A percentile compares a stretch with the other conserved stretches of the same genome.
phyloP scores from a whole-genome alignment of 2,797 vertebrate species.

The Lepus oiostolus region DNA sequence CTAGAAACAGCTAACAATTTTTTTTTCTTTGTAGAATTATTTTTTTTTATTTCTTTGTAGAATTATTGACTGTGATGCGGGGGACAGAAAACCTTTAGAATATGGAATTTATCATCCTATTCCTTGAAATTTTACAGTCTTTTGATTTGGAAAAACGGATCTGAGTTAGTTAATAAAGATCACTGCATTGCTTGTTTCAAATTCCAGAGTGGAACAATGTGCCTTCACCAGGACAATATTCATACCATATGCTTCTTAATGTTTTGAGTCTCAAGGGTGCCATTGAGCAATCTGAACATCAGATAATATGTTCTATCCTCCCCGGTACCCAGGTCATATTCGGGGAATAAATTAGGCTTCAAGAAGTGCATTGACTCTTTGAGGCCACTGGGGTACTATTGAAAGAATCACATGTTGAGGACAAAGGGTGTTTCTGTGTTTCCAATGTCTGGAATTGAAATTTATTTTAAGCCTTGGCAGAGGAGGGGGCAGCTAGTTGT shows the following conservation, averaged over 20 bases:
- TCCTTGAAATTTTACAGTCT: slow-evolving; percentile 56
- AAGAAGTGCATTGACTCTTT: slow-evolving; percentile 68
- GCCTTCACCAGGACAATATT: slow-evolving; percentile 72
- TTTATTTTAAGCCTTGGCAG: slow-evolving; percentile 70
- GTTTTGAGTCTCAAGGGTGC: slow-evolving; percentile 72
- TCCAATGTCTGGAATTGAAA: slow-evolving; percentile 69
- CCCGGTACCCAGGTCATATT: slow-evolving; percentile 76
- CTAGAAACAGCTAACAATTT: neutral
- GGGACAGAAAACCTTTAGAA: slow-evolving; percentile 40
- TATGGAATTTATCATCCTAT: neutral
- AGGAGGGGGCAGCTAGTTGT: slow-evolving; percentile 46
- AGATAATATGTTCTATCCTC: slow-evolving; percentile 76
- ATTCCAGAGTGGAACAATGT: slow-evolving; percentile 77
- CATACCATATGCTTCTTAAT: slow-evolving; percentile 79
- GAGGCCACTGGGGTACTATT: slow-evolving; percentile 74
- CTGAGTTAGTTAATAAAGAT: slow-evolving; percentile 61
- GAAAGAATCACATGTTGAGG: slow-evolving; percentile 60
- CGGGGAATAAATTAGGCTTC: slow-evolving; percentile 78
- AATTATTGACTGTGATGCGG: neutral
- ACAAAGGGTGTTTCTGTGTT: slow-evolving; percentile 70
- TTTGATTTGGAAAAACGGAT: slow-evolving; percentile 60
- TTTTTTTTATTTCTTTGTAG: slow-evolving; percentile 37
- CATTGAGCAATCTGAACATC: slow-evolving; percentile 72
- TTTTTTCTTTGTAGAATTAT: slow-evolving; percentile 57
- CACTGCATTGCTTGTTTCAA: slow-evolving; percentile 69